A percentile compares a stretch with the other conserved stretches of the same genome.
phyloP scores from a whole-genome alignment of 2,113 vertebrate genomes.

The Chascanopsetta lugubris region DNA sequence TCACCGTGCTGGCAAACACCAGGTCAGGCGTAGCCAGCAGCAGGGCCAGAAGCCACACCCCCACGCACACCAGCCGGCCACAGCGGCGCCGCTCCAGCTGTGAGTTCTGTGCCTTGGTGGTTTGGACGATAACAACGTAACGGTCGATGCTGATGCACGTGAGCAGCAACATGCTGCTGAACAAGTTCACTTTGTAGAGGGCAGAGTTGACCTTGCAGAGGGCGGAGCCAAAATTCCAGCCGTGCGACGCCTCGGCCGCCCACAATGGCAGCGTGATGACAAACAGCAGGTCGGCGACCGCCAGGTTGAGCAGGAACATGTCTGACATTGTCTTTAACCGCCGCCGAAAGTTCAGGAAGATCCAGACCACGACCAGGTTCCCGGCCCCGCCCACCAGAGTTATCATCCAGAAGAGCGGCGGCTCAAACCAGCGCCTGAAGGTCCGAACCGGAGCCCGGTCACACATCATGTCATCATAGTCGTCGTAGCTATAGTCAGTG shows the following conservation, averaged over 20 bases:
- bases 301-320: constrained; percentile 86
- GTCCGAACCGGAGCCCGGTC: constrained; percentile 68
- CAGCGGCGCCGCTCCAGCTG: constrained; percentile 73
- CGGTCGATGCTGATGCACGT: constrained; percentile 90
- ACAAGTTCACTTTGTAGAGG: constrained; percentile 90
- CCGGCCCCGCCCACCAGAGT: constrained; percentile 80
- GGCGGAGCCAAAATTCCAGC: constrained; percentile 82
- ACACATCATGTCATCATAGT: constrained; percentile 60
- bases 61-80: constrained; percentile 78
- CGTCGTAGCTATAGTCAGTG: not conserved
- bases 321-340: constrained; percentile 87
- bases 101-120: constrained; percentile 76
- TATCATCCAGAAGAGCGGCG: constrained; percentile 84
- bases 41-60: constrained; percentile 81
- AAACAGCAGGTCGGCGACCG: constrained; percentile 88
- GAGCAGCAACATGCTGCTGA: constrained; percentile 87
- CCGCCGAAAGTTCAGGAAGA: constrained; percentile 82
- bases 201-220: constrained; percentile 85
- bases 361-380: constrained; percentile 84
- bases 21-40: constrained; percentile 85
- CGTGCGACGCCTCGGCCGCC: constrained; percentile 78
- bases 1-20: constrained; percentile 72
- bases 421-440: constrained; percentile 80
- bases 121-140: constrained; percentile 85
- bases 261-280: constrained; percentile 89